Base-by-base conservation (phyloP, 2,888 invertebrate genomes). In the Synanthedon tipuliformis region DNA sequence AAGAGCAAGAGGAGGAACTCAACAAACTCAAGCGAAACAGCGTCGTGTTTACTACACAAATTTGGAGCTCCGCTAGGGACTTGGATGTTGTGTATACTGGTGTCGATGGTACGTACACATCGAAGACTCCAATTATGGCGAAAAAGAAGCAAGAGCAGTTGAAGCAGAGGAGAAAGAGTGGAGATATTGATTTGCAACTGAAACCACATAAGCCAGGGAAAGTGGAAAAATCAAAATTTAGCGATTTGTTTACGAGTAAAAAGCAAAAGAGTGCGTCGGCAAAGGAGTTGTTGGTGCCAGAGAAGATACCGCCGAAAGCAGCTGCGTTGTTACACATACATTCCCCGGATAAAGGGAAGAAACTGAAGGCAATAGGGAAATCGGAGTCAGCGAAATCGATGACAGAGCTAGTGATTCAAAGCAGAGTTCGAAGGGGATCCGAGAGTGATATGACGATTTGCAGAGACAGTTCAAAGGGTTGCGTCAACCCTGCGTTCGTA, bases 251-350 rank as follows among this genome's bases (percentile, higher is more conserved):
- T 66, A 66, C 70, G n/a, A 83, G 83, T 60, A 87, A 86, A 57
- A 87, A 85, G 57, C 78, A 80, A 52, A 87, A 87, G 56, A 83
- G 82, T 67, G 71, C 69, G 23, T 81, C 81, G 2, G 78, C 83
- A n/a, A 87, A 86, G 54, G 83, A 84, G 56, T 57, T 87, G 16
- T 55, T 81, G 45, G 69, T 84, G 50, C 90, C 90, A 1, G 79
- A 87, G 41, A 79, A 80, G 57, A 88, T 91, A 56, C 90, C 91
- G 7, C 90, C 90, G 0, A 91, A 91, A 71, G 91, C 91, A 1
- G 91, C 91, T 1, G 90, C 90, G 3, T 67, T 91, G 40, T 65
- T 91, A 50, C 90, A 91, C 57, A 90, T 91, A 56, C 89, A 90
- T 55, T 81, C 85, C 18, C 83, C 85, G 18, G 48, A 55, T 13